Conservation (phyloP, 2,797 vertebrate species). For the Gallinago nigripennis region DNA sequence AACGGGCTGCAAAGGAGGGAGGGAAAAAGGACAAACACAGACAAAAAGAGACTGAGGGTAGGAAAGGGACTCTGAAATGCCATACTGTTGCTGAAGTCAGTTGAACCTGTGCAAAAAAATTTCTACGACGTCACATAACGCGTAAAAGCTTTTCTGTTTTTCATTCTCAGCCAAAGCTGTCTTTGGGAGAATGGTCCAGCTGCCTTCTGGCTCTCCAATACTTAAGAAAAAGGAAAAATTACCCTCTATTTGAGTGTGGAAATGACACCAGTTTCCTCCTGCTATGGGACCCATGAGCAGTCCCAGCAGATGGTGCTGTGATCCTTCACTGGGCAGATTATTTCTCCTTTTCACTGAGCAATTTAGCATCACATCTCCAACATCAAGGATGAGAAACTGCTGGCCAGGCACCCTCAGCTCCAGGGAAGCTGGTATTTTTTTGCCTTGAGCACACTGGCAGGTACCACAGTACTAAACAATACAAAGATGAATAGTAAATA, state of each 20-base stretch:
- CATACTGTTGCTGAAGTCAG: too few species aligned
- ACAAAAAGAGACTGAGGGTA: too few species aligned
- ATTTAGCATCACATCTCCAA: neutral
- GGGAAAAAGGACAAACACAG: neutral
- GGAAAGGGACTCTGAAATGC: neutral
- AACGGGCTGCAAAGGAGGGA: neutral
- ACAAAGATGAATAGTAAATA: neutral
- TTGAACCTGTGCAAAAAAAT: neutral
- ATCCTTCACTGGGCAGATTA: neutral
- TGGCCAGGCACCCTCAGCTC: neutral
- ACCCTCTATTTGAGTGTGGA: neutral
- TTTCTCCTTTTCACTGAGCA: neutral
- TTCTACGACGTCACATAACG: neutral
- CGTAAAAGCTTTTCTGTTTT: too few species aligned
- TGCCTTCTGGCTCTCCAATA: neutral
- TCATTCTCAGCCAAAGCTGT: neutral
- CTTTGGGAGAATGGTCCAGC: neutral
- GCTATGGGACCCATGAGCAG: accelerated
- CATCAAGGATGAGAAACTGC: neutral
- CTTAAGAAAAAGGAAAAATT: neutral
- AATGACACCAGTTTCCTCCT: neutral
- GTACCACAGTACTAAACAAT: neutral
- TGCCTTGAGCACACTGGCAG: neutral
- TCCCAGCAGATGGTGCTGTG: slow-evolving; percentile 54
- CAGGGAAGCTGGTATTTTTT: neutral